Evolutionary conservation across 2,113 vertebrate genomes (phyloP), one percentile per base, ranked within the genome.

Genomic region (Zosterops japonicus): DNA sequence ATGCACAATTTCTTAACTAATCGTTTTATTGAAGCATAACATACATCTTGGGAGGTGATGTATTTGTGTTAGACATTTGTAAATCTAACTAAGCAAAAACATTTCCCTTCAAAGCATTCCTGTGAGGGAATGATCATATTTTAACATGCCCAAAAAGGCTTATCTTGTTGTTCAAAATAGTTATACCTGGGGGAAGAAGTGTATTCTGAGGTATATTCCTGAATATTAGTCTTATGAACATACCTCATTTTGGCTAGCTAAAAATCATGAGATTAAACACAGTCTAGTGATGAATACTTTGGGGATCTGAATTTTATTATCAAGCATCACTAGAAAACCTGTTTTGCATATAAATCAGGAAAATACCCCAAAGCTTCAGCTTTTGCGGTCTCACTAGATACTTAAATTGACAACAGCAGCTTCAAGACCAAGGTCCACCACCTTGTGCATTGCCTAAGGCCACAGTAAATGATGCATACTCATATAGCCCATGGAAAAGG

Each of bases 1-100:
- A 97, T 96, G 94, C 83, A 86, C 89, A 93, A 90, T 96, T 97
- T 97, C 93, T 84, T 92, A 95, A 96, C 91, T 83, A 91, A 93
- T 90, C 69, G 12, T 67, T 90, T 76, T 67, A 50, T 47, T 82
- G 85, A 91, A 94, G 61, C 67, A 27, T 94, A 93, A 94, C 85
- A 80, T 84, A 94, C 59, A 81, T 93, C 94, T 91, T 86, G 76
- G 64, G 81, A 82, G 65, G 56, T 81, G 86, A 97, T 74, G 27
- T 92, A 89, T 96, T 96, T 95, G 70, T 87, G 75, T 95, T 96
- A 96, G 91, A 83, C 93, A 6, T 96, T 88, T 90, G 74, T 88
- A 92, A 92, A 90, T 87, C 69, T 92, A 96, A 93, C 88, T 47
- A 79, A 93, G 86, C 7, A 31, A 31, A 55, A 55, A 55, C 52